These are phyloP conservation scores for Ceuthmochares aereus DNA, from an alignment of 2,113 vertebrate genomes.

Conservation along the genomic window DNA sequence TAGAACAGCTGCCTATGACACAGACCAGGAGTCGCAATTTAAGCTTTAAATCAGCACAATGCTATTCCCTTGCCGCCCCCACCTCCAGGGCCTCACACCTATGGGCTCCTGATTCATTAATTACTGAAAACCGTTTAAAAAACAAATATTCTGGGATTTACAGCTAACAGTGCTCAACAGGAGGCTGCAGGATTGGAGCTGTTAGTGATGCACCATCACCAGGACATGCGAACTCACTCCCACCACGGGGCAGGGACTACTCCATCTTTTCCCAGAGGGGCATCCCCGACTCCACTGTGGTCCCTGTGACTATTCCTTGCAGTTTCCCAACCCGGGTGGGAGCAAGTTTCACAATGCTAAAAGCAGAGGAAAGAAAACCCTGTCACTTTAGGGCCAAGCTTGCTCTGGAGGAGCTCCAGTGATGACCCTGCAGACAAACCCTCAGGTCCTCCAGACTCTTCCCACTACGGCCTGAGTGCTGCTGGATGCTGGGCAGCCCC, in stretches of 20 bases:
- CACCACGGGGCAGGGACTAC: fast-evolving
- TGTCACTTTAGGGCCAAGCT: fast-evolving
- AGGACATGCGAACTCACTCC: fast-evolving
- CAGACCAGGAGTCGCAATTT: fast-evolving
- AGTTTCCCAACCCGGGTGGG: fast-evolving
- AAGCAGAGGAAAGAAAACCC: neutral
- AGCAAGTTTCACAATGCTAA: fast-evolving
- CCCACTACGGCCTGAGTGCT: fast-evolving
- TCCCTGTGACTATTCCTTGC: fast-evolving
- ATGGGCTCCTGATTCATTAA: fast-evolving
- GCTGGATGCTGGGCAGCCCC: neutral
- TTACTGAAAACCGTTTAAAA: neutral
- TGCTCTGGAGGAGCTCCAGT: neutral
- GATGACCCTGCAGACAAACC: fast-evolving
- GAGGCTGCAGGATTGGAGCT: fast-evolving
- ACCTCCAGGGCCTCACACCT: fast-evolving
- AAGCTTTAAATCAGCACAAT: neutral
- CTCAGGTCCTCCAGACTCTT: neutral
- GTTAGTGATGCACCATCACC: fast-evolving
- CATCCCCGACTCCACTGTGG: fast-evolving
- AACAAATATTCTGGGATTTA: fast-evolving
- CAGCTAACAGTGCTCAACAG: fast-evolving
- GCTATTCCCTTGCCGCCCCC: fast-evolving
- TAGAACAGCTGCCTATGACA: fast-evolving
- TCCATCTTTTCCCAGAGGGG: neutral